Evolutionary conservation across 1,140 invertebrate species (phyloP).

Genomic region (Pseudomyrmex sp.): DNA sequence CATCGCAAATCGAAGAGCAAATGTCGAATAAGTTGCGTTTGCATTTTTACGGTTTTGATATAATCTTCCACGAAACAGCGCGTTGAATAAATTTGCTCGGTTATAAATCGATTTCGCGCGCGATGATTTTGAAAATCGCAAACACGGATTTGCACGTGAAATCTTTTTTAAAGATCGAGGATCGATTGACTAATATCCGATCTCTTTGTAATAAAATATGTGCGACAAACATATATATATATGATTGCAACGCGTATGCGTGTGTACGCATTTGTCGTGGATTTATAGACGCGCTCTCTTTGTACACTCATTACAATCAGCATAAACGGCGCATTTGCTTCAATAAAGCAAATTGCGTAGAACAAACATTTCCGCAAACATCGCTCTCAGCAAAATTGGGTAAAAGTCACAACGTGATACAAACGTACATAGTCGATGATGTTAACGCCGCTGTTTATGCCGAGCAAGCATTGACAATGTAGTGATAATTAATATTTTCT

Average conservation of each 20-base stretch:
- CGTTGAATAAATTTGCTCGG: not conserved
- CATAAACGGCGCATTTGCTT: conserved; percentile 9
- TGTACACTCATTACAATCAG: not conserved
- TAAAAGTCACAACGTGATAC: not conserved
- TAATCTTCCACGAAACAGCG: conserved; percentile 35
- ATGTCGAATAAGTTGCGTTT: conserved; percentile 66
- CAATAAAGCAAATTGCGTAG: not conserved
- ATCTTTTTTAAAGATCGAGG: not conserved
- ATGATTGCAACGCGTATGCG: too few relatives aligned
- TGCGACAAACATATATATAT: not conserved
- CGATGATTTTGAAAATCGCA: not conserved
- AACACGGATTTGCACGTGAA: too few relatives aligned
- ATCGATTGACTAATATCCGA: not conserved
- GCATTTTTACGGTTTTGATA: not conserved
- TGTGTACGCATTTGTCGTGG: not conserved
- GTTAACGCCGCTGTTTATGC: not conserved
- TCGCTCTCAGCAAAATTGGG: not conserved
- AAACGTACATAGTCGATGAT: not conserved
- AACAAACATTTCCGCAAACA: not conserved
- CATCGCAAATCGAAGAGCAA: conserved; percentile 45
- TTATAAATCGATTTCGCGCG: not conserved
- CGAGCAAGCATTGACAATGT: not conserved
- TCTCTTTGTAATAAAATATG: not conserved
- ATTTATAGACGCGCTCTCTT: conserved; percentile 12
- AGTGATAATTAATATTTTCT: not conserved